These are phyloP conservation scores for Riparia riparia DNA, from an alignment of 2,113 vertebrate genomes.

Conservation along the genomic window DNA sequence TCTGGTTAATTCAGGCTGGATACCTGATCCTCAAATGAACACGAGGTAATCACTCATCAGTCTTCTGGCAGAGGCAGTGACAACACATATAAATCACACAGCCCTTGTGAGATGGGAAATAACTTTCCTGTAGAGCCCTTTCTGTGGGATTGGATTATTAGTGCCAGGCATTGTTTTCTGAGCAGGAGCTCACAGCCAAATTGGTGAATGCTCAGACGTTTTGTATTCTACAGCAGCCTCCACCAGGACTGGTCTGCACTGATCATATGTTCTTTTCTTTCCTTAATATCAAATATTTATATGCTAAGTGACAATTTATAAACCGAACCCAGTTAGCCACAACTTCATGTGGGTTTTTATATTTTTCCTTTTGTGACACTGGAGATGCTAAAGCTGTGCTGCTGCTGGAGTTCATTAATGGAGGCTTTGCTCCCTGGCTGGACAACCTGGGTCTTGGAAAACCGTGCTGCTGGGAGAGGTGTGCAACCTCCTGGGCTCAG, in stretches of 20 bases:
- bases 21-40: constrained; percentile 1
- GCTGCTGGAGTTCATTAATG: background rate
- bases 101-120: background rate
- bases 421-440: background rate
- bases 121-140: background rate
- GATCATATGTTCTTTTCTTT: background rate
- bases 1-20: background rate
- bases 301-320: background rate
- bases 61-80: constrained; percentile 10
- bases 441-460: background rate
- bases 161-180: constrained; percentile 22
- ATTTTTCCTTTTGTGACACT: background rate
- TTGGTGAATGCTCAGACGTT: background rate
- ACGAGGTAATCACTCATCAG: constrained; percentile 4
- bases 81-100: background rate
- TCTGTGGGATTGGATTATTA: background rate
- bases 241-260: background rate
- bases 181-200: constrained; percentile 8
- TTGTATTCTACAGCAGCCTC: background rate
- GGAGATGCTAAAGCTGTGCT: background rate
- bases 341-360: background rate
- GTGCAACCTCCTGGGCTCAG: rapidly evolving
- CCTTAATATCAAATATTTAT: background rate
- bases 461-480: background rate
- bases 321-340: background rate